Evolutionary conservation across 2,888 invertebrate species (phyloP).

Genomic region (Philhelius pedissequus): DNA sequence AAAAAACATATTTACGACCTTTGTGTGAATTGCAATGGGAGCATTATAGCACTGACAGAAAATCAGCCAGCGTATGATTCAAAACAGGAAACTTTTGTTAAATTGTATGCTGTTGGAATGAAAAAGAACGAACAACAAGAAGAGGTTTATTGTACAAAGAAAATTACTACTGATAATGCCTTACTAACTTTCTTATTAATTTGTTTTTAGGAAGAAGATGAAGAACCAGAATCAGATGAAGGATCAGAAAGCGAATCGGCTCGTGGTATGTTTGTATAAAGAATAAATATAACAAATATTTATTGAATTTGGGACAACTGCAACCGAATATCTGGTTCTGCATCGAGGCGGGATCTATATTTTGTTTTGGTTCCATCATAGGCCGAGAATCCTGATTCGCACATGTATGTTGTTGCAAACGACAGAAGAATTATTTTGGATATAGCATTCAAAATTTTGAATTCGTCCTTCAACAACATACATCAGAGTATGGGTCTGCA

Average conservation of each 20-base stretch:
- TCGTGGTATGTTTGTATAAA: slow-evolving; percentile 71
- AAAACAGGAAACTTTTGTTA: slow-evolving; percentile 92
- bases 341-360: no score
- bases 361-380: no score
- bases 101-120: slow-evolving; percentile 95
- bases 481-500: no score
- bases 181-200: slow-evolving; percentile 50
- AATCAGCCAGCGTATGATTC: slow-evolving; percentile 90
- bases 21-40: slow-evolving; percentile 89
- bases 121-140: slow-evolving; percentile 93
- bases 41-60: slow-evolving; percentile 94
- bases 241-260: slow-evolving; percentile 77
- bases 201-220: slow-evolving; percentile 82
- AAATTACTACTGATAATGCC: background rate
- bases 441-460: no score
- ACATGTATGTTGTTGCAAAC: no score
- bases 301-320: no score
- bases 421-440: no score
- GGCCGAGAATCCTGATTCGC: no score
- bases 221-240: slow-evolving; percentile 83
- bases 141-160: slow-evolving; percentile 80
- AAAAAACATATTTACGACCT: slow-evolving; percentile 93
- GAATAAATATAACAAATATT: background rate
- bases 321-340: no score
- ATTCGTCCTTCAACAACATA: no score